Percentiles rank a stretch among this genome's conserved stretches.
These are phyloP conservation scores for Eulemur rufifrons DNA, from an alignment of 2,113 vertebrate genomes.

Conservation along the genomic window DNA sequence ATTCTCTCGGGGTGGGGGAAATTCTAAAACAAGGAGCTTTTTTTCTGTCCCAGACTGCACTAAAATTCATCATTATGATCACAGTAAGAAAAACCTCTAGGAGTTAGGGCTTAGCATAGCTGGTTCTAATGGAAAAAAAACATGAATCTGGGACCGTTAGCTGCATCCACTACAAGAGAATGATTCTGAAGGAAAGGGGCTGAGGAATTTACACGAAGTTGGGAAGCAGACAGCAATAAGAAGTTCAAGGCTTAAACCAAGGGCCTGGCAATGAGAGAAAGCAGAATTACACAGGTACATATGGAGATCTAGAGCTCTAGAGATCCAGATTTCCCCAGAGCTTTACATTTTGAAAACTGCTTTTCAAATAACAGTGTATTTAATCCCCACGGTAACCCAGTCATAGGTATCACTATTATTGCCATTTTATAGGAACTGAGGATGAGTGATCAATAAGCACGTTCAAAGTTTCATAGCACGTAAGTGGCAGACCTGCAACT, in stretches of 20 bases:
- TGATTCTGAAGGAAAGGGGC: neutral
- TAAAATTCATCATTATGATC: constrained; percentile 18
- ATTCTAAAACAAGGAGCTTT: neutral
- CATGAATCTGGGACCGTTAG: neutral
- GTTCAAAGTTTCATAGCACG: constrained; percentile 35
- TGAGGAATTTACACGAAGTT: neutral
- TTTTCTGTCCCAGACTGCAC: neutral
- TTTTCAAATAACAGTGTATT: constrained; percentile 39
- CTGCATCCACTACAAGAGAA: constrained; percentile 14
- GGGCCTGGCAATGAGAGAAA: neutral
- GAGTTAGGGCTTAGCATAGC: neutral
- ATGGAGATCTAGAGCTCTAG: neutral
- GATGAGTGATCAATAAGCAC: neutral
- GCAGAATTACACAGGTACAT: neutral
- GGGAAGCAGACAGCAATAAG: neutral
- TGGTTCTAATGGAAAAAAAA: constrained; percentile 28
- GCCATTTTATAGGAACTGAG: constrained; percentile 19
- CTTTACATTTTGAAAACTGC: constrained; percentile 10
- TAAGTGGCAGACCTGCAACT: neutral
- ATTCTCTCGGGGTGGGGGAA: neutral
- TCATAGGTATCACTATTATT: neutral
- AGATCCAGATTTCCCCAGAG: neutral
- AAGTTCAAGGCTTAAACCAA: neutral
- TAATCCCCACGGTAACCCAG: neutral
- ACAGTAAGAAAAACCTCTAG: constrained; percentile 13